Base-by-base conservation (phyloP, 1,140 invertebrate genomes). In the Littorina saxatilis region DNA sequence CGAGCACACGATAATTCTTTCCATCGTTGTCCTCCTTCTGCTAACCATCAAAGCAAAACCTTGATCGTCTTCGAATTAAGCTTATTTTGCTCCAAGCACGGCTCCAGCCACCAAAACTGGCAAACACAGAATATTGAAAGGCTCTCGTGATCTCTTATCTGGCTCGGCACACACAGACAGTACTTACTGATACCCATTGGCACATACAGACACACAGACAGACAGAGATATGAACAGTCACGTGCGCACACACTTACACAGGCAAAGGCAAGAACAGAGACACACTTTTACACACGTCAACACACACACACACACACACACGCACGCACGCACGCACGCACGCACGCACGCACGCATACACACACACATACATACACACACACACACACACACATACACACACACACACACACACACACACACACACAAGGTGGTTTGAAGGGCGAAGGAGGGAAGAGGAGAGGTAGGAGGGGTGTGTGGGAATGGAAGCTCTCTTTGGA, bases 361-460 rank as follows among this genome's bases (percentile, higher is more conserved):
- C 61, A 29, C 61, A 32, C 61, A 32, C 61, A 32, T 29, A 63
- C 61, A 63, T 29, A 29, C 27, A 63, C 61, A 63, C 20, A 63
- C 61, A 63, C 61, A 63, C n/a, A 63, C 61, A 63, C 27, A 63
- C 61, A 63, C 61, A 63, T 29, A 63, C 61, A 63, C 61, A 63
- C 27, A 63, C 27, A 63, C 61, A 63, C 61, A 63, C 61, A 63
- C 27, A 63, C 27, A 29, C 20, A 63, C 61, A 63, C 61, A 63
- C 61, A 63, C 61, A 29, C 61, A 63, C n/a, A 9, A 47, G 7
- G n/a, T n/a, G n/a, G n/a, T n/a, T n/a, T n/a, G n/a, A 17, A 47
- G 43, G 43, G 43, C 7, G 43, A 17, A 47, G 43, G 43, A 47
- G 43, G 43, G 43, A 17, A 47, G 43, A 47, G 43, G 43, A 17